Percentiles rank a stretch among this genome's conserved stretches.
These are phyloP conservation scores for Phylloscopus collybita DNA, from an alignment of 2,797 vertebrate species.

Conservation along the genomic window DNA sequence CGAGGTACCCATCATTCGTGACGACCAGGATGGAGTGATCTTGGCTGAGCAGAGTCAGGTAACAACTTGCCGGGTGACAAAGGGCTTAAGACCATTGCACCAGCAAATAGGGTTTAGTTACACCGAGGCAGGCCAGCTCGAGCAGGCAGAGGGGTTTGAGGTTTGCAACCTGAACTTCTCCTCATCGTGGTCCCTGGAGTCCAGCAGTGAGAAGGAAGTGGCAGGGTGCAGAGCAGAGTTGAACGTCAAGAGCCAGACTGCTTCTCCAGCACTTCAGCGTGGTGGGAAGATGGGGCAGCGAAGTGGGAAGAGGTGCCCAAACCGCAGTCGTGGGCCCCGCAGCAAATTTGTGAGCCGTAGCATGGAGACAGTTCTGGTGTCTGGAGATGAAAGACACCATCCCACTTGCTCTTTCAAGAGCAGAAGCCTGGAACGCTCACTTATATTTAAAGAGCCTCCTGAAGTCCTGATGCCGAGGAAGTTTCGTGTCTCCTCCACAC, in stretches of 20 bases:
- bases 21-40: conserved; percentile 79
- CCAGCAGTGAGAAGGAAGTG: conserved; percentile 82
- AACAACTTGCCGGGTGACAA: conserved; percentile 68
- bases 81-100: conserved; percentile 64
- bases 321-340: not conserved
- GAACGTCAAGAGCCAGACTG: conserved; percentile 35
- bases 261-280: not conserved
- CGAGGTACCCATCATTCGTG: conserved; percentile 75
- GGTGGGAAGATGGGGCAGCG: conserved; percentile 58
- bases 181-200: conserved; percentile 75
- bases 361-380: conserved; percentile 68
- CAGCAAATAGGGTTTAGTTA: conserved; percentile 72
- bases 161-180: conserved; percentile 62
- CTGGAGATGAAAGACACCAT: conserved; percentile 47
- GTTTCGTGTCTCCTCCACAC: conserved; percentile 18
- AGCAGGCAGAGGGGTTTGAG: conserved; percentile 53
- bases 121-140: conserved; percentile 48
- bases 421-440: conserved; percentile 75
- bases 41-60: conserved; percentile 82
- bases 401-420: conserved; percentile 66
- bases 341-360: conserved; percentile 69
- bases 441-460: conserved; percentile 79
- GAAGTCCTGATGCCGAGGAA: conserved; percentile 74
- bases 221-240: conserved; percentile 55
- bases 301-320: conserved; percentile 44